A percentile compares a stretch with the other conserved stretches of the same genome.
Evolutionary conservation across 2,888 invertebrate genomes (phyloP).

Genomic region (Melanostoma mellinum): DNA sequence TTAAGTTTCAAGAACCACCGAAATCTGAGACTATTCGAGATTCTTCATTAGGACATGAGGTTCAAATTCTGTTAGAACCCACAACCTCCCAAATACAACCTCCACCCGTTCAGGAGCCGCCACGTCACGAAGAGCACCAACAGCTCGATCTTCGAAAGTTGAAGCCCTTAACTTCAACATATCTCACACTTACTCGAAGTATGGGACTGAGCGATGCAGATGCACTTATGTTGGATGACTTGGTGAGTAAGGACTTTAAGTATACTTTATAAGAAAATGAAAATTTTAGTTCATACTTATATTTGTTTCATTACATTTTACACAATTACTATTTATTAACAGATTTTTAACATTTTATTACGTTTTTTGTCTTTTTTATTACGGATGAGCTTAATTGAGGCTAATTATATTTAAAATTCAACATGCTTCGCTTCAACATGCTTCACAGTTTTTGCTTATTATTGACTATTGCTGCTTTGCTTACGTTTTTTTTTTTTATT

Average conservation of each 20-base stretch:
- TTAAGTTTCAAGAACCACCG: too few relatives aligned
- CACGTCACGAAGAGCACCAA: conserved; percentile 69
- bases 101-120: conserved; percentile 6
- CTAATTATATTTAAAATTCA: conserved; percentile 51
- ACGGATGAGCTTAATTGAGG: conserved; percentile 70
- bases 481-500: conserved; percentile 62
- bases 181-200: conserved; percentile 92
- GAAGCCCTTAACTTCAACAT: conserved; percentile 94
- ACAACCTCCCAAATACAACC: too few relatives aligned
- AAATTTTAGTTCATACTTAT: not conserved
- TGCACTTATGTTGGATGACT: conserved; percentile 84
- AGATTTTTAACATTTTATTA: conserved; percentile 54
- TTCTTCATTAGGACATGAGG: too few relatives aligned
- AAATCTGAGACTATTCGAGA: too few relatives aligned
- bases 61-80: too few relatives aligned
- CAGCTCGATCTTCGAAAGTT: conserved; percentile 82
- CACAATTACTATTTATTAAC: conserved; percentile 23
- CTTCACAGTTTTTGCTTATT: conserved; percentile 71
- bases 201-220: conserved; percentile 86
- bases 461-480: conserved; percentile 68
- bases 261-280: conserved; percentile 77
- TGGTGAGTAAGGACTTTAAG: conserved; percentile 84
- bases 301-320: conserved; percentile 23
- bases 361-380: conserved; percentile 66
- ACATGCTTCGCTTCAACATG: conserved; percentile 68